These are phyloP conservation scores for Carcharodon carcharias DNA, from an alignment of 2,797 vertebrate species.

Conservation along the genomic window DNA sequence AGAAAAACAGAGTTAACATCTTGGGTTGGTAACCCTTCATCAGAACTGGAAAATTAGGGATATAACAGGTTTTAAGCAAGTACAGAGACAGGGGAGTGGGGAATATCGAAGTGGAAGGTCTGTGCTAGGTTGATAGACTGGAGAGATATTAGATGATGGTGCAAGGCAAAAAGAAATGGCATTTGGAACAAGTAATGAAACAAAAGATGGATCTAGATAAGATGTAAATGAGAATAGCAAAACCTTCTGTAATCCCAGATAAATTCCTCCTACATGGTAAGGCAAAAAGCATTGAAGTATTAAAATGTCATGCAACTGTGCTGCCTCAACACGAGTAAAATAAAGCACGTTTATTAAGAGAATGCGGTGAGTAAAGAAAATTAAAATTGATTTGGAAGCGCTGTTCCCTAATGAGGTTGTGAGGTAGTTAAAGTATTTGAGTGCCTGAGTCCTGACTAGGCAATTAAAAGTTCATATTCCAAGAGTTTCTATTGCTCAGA, in stretches of 20 bases:
- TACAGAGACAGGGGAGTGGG: not conserved
- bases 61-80: not conserved
- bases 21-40: not conserved
- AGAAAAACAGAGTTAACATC: not conserved
- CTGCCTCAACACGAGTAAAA: not conserved
- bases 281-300: not conserved
- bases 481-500: not conserved
- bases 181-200: not conserved
- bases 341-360: not conserved
- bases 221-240: not conserved
- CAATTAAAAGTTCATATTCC: not conserved
- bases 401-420: not conserved
- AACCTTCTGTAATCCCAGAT: not conserved
- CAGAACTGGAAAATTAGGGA: not conserved
- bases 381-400: slow-evolving; percentile 14
- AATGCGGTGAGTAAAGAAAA: not conserved
- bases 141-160: not conserved
- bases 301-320: not conserved
- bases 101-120: not conserved
- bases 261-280: not conserved
- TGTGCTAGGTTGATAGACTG: not conserved
- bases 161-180: not conserved
- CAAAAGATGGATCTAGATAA: not conserved
- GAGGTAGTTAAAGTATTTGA: not conserved
- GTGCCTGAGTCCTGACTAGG: not conserved